Percentiles rank a stretch among this genome's conserved stretches.
phyloP scores from a whole-genome alignment of 2,797 vertebrate species.

The Falco peregrinus region DNA sequence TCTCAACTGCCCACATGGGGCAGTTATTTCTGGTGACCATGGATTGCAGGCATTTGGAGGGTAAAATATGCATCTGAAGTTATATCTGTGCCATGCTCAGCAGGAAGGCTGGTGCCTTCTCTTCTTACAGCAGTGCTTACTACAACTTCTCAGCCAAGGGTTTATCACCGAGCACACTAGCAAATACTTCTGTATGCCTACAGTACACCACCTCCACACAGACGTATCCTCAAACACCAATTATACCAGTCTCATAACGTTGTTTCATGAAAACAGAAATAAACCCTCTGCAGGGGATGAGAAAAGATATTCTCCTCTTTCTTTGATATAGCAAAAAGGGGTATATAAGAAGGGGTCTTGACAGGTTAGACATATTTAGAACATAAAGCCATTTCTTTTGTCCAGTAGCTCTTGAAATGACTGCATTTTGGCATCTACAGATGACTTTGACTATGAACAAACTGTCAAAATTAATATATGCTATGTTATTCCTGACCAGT shows the following conservation, averaged over 20 bases:
- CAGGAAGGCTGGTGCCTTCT: not conserved
- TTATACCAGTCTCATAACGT: not conserved
- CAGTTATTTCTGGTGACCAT: slow-evolving; percentile 43
- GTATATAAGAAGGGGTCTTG: not conserved
- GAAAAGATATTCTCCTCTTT: not conserved
- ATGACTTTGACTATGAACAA: not conserved
- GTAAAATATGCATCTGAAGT: not conserved
- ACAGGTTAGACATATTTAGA: not conserved
- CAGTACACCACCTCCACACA: fast-evolving
- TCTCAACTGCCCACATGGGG: not conserved
- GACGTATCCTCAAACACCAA: not conserved
- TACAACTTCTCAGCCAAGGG: not conserved
- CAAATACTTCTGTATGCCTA: not conserved
- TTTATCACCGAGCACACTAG: not conserved
- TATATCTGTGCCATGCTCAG: not conserved
- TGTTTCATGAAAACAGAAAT: not conserved
- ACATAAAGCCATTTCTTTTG: not conserved
- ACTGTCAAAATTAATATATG: not conserved
- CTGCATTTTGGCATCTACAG: not conserved
- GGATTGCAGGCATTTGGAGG: not conserved
- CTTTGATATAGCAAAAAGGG: not conserved
- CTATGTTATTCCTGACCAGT: not conserved
- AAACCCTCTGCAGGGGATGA: not conserved
- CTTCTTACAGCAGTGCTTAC: not conserved
- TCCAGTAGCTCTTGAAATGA: not conserved